Evolutionary conservation across 2,113 vertebrate species (phyloP).

Genomic region (Equus przewalskii): DNA sequence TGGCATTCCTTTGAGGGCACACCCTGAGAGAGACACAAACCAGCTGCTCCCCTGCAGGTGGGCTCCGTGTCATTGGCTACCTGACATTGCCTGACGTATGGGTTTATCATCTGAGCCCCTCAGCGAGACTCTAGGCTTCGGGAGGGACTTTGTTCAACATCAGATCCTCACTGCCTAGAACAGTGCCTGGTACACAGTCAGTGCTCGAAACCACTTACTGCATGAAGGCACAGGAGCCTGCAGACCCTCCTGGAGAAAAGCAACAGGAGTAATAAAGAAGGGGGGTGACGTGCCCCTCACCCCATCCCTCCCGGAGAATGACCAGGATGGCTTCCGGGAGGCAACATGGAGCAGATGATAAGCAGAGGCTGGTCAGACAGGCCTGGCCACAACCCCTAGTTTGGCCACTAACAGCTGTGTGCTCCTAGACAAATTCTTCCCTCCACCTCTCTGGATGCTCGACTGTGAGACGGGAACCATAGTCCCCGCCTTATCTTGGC

Average conservation of each 20-base stretch:
- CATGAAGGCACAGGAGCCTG: background rate
- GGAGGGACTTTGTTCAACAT: background rate
- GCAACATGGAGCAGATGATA: background rate
- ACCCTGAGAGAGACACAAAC: background rate
- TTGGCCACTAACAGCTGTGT: background rate
- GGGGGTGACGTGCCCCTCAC: background rate
- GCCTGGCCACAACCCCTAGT: background rate
- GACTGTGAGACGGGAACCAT: background rate
- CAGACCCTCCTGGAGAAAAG: background rate
- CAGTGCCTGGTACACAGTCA: background rate
- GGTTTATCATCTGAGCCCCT: background rate
- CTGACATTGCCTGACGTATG: background rate
- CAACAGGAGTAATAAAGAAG: background rate
- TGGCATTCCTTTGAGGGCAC: background rate
- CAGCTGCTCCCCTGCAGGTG: rapidly evolving
- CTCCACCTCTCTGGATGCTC: background rate
- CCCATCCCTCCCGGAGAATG: no score
- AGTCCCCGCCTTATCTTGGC: background rate
- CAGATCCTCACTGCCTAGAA: background rate
- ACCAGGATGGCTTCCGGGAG: background rate
- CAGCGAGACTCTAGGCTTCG: background rate
- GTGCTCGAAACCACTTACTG: background rate
- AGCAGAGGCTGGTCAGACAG: background rate
- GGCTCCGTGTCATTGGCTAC: background rate
- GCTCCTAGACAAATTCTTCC: background rate